phyloP scores from a whole-genome alignment of 2,888 invertebrate species.

The Antitype chi region DNA sequence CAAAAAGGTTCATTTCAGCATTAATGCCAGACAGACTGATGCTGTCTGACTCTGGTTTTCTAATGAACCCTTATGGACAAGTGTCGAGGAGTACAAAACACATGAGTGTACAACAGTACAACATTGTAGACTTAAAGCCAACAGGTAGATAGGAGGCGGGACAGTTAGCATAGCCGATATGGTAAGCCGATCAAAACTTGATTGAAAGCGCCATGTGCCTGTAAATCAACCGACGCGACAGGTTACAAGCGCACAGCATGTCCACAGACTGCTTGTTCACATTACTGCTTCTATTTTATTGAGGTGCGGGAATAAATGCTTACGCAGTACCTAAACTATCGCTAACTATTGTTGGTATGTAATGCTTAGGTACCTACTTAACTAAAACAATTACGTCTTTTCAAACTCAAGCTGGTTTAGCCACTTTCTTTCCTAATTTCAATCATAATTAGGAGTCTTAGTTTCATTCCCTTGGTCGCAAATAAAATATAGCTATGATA shows the following conservation, averaged over 20 bases:
- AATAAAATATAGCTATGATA: background rate
- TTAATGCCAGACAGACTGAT: too few relatives aligned
- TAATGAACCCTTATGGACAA: too few relatives aligned
- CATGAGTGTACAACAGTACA: background rate
- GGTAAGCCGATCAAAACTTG: conserved; percentile 28
- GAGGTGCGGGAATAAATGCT: background rate
- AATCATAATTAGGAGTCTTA: background rate
- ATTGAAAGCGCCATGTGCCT: conserved; percentile 23
- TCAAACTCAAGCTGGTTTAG: too few relatives aligned
- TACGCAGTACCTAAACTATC: background rate
- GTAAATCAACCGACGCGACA: conserved; percentile 28
- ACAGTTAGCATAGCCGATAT: conserved; percentile 9
- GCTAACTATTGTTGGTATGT: background rate
- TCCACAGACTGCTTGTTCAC: background rate
- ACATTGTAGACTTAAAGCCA: too few relatives aligned
- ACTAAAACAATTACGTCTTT: background rate
- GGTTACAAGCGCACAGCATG: conserved; percentile 11
- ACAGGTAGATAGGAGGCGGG: background rate
- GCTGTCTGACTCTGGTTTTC: too few relatives aligned
- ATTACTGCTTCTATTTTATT: background rate
- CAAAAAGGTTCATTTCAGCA: too few relatives aligned
- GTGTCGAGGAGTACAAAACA: too few relatives aligned
- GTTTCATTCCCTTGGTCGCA: background rate
- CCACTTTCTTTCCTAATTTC: too few relatives aligned
- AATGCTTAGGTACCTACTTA: background rate